Percentiles rank a stretch among this genome's conserved stretches.
Evolutionary conservation across 2,888 invertebrate genomes (phyloP).

Genomic region (Temnothorax rugatulus): DNA sequence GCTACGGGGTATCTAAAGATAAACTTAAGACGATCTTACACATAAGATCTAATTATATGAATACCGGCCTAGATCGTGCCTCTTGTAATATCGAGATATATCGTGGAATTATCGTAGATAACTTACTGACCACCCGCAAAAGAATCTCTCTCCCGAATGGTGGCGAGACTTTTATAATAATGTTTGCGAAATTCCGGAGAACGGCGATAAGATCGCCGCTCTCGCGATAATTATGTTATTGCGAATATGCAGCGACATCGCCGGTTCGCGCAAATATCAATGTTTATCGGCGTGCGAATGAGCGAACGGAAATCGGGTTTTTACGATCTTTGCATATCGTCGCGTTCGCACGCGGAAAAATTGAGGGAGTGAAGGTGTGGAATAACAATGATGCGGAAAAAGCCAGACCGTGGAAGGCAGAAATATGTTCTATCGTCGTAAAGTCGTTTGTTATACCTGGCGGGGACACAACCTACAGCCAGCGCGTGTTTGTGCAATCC

Average conservation of each 20-base stretch:
- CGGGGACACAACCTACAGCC: not conserved
- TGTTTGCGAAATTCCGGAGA: constrained; percentile 56
- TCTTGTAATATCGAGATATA: no score
- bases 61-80: not conserved
- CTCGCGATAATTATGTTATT: constrained; percentile 55
- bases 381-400: constrained; percentile 31
- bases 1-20: no score
- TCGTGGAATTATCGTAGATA: constrained; percentile 2
- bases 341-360: not conserved
- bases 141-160: not conserved
- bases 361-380: not conserved
- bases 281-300: constrained; percentile 13
- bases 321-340: constrained; percentile 4
- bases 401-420: not conserved
- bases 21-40: not conserved
- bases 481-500: constrained; percentile 2
- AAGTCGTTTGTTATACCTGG: constrained; percentile 1
- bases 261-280: constrained; percentile 49
- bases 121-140: not conserved
- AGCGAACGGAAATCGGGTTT: constrained; percentile 26
- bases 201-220: constrained; percentile 37
- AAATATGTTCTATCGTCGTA: constrained; percentile 9
- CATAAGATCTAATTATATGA: no score
- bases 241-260: constrained; percentile 9
- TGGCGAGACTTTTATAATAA: constrained; percentile 15